phyloP scores from a whole-genome alignment of 2,113 vertebrate genomes.

The Syngnathus scovelli region DNA sequence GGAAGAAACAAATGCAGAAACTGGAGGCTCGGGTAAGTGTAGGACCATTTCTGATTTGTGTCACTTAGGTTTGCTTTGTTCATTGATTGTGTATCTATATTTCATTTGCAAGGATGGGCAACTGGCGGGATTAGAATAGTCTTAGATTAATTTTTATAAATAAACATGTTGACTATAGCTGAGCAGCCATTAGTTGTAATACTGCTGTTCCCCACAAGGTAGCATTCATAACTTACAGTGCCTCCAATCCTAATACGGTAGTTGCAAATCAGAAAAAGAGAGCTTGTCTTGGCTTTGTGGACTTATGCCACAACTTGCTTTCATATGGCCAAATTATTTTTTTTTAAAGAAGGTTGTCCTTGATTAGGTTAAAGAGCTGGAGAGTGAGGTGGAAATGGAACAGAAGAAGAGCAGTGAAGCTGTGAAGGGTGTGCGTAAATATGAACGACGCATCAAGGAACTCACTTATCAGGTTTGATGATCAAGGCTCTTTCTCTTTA shows the following conservation, averaged over 20 bases:
- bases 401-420: slow-evolving; percentile 68
- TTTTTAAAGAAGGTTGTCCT: background rate
- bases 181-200: no score
- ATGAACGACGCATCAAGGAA: slow-evolving; percentile 72
- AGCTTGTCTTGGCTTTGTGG: no score
- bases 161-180: no score
- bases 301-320: background rate
- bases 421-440: slow-evolving; percentile 73
- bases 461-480: slow-evolving; percentile 69
- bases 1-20: slow-evolving; percentile 82
- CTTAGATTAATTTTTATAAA: no score
- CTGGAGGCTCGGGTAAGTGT: slow-evolving; percentile 74
- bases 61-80: no score
- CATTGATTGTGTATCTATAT: no score
- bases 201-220: no score
- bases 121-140: no score
- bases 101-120: no score
- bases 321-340: background rate
- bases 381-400: slow-evolving; percentile 71
- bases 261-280: no score
- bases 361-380: slow-evolving; percentile 68
- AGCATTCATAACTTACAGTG: no score
- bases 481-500: background rate
- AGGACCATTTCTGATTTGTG: background rate
- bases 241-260: no score